Conservation (phyloP, 2,113 vertebrate genomes). For the Phylloscopus trochiloides region DNA sequence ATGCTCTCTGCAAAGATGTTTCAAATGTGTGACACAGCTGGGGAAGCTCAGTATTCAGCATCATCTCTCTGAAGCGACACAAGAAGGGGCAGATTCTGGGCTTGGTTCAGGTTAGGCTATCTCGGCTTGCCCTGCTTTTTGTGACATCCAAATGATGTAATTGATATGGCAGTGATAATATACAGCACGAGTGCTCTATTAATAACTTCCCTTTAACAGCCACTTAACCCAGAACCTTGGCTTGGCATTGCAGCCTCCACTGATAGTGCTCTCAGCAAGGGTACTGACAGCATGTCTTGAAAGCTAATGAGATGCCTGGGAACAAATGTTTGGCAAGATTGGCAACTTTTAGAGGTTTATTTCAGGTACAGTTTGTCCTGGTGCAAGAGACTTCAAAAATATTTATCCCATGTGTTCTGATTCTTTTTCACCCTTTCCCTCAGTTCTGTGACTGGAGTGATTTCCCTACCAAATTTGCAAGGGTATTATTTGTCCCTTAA, state of each 20-base stretch:
- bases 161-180: background rate
- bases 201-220: constrained; percentile 14
- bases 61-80: background rate
- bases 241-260: background rate
- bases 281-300: background rate
- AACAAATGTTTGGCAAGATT: background rate
- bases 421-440: background rate
- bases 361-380: background rate
- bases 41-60: background rate
- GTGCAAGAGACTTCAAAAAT: background rate
- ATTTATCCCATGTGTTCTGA: background rate
- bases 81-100: background rate
- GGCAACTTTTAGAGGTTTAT: background rate
- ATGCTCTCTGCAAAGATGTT: background rate
- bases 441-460: background rate
- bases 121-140: background rate
- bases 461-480: background rate
- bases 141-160: background rate
- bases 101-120: background rate
- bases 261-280: background rate
- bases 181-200: background rate
- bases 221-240: constrained; percentile 25
- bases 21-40: background rate
- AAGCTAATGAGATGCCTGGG: background rate
- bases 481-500: background rate